phyloP scores from a whole-genome alignment of 2,888 invertebrate genomes.

The Lepidocyrtoides sp. region DNA sequence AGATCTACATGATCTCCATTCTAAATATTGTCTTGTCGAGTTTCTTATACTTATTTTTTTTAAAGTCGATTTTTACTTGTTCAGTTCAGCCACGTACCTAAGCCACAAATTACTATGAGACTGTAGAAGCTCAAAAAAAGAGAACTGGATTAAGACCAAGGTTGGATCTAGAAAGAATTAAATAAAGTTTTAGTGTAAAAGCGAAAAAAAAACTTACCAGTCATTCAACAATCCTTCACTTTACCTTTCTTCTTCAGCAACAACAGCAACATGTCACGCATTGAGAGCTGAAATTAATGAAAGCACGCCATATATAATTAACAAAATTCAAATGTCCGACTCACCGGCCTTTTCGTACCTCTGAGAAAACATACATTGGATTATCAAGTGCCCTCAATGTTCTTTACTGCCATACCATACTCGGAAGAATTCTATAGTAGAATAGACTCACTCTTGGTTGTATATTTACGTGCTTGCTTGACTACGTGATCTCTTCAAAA shows the following conservation, averaged over 20 bases:
- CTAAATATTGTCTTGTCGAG: constrained; percentile 6
- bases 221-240: constrained; percentile 69
- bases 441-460: neutral
- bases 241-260: constrained; percentile 16
- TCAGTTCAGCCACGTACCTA: neutral
- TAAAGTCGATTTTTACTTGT: no score
- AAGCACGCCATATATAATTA: constrained; percentile 75
- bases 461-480: no score
- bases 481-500: constrained; percentile 8
- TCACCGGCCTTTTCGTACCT: constrained; percentile 12
- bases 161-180: constrained; percentile 63
- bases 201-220: constrained; percentile 58
- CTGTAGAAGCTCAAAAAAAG: constrained; percentile 35
- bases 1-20: constrained; percentile 59
- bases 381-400: constrained; percentile 40
- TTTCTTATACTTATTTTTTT: neutral
- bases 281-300: constrained; percentile 74
- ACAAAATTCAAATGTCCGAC: constrained; percentile 57
- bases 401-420: neutral
- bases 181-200: constrained; percentile 48
- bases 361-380: neutral
- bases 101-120: neutral
- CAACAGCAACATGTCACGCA: constrained; percentile 69
- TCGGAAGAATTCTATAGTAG: neutral
- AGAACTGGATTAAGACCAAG: constrained; percentile 60